Conservation (phyloP, 1,140 invertebrate genomes). For the Pogonomyrmex barbatus region DNA sequence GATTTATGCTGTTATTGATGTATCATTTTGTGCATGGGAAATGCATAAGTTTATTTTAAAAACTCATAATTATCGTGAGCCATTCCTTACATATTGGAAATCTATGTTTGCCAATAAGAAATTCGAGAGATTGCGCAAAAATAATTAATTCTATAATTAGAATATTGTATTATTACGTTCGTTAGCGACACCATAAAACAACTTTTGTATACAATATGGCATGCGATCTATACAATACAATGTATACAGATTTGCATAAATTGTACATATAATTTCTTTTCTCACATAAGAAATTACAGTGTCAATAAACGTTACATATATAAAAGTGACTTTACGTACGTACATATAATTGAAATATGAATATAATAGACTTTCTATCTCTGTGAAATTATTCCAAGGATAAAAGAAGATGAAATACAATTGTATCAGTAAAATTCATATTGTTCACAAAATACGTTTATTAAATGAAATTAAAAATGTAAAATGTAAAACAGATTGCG, state of each 20-base stretch:
- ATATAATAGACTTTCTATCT: conserved; percentile 22
- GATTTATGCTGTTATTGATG: not conserved
- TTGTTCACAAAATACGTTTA: conserved; percentile 34
- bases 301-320: conserved; percentile 21
- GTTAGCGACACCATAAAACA: conserved; percentile 17
- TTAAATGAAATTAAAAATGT: conserved; percentile 28
- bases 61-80: not conserved
- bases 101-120: conserved; percentile 13
- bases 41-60: conserved; percentile 44
- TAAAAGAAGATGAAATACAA: conserved; percentile 12
- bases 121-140: conserved; percentile 10
- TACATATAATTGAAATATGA: conserved; percentile 31
- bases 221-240: conserved; percentile 46
- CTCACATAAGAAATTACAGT: conserved; percentile 27
- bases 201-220: conserved; percentile 31
- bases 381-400: conserved; percentile 24
- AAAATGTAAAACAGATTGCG: conserved; percentile 8
- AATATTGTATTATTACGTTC: conserved; percentile 20
- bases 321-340: conserved; percentile 4
- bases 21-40: conserved; percentile 1
- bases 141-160: conserved; percentile 50
- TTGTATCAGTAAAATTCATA: conserved; percentile 10
- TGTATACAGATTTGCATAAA: conserved; percentile 41
- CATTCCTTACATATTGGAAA: conserved; percentile 13
- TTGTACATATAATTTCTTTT: conserved; percentile 37